phyloP scores from a whole-genome alignment of 92 coral and sea anemone species.

The Epizoanthus scotinus region DNA sequence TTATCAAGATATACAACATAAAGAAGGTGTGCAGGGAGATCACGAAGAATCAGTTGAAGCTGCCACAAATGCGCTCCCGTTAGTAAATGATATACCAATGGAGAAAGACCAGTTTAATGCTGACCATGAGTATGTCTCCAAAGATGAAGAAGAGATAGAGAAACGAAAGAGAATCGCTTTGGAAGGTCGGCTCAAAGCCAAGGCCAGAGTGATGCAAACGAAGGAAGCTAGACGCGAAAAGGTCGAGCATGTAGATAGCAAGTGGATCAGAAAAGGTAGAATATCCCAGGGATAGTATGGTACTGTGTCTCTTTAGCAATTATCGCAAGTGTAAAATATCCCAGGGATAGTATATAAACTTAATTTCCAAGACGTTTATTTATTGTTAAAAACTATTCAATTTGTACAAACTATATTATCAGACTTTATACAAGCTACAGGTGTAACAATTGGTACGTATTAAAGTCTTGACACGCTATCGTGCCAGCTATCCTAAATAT shows the following conservation, averaged over 20 bases:
- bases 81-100: not conserved
- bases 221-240: conserved; percentile 24
- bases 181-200: conserved; percentile 5
- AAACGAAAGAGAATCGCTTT: not conserved
- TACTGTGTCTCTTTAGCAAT: not conserved
- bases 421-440: too few species aligned
- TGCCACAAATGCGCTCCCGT: not conserved
- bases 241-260: not conserved
- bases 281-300: not conserved
- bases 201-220: not conserved
- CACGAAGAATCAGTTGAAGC: not conserved
- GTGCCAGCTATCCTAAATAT: too few species aligned
- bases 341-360: not conserved
- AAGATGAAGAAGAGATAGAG: conserved; percentile 7
- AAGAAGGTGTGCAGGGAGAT: not conserved
- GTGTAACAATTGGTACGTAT: too few species aligned
- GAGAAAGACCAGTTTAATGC: not conserved
- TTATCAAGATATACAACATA: not conserved
- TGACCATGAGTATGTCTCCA: not conserved
- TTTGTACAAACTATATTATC: too few species aligned
- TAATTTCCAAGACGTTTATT: too few species aligned
- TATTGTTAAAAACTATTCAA: too few species aligned
- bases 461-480: too few species aligned
- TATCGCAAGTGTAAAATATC: not conserved
- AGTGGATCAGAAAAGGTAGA: not conserved